These are phyloP conservation scores for Chascanopsetta lugubris DNA, from an alignment of 2,113 vertebrate species.

Conservation along the genomic window DNA sequence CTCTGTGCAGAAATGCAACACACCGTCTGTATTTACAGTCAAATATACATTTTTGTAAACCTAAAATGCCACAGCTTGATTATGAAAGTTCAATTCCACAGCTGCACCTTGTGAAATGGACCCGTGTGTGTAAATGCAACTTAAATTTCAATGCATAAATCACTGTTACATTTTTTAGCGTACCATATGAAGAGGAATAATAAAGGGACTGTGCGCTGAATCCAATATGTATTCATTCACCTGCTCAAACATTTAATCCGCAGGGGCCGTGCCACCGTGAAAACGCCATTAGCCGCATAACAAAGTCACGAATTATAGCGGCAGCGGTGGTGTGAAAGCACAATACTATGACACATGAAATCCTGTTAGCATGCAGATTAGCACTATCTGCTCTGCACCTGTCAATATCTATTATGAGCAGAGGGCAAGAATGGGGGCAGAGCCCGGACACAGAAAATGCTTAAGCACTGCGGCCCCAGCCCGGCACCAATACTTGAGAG, in stretches of 20 bases:
- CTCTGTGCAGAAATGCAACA: no score
- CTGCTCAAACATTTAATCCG: constrained; percentile 26
- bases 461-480: constrained; percentile 45
- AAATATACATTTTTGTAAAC: no score
- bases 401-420: constrained; percentile 57
- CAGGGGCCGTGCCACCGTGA: constrained; percentile 28
- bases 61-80: no score
- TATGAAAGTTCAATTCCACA: no score
- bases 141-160: neutral
- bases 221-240: constrained; percentile 16
- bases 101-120: no score
- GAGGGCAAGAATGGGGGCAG: constrained; percentile 54
- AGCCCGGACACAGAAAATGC: constrained; percentile 44
- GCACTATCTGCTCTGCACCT: constrained; percentile 51
- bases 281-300: constrained; percentile 36
- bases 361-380: constrained; percentile 64
- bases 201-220: neutral
- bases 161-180: neutral
- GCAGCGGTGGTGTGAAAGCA: constrained; percentile 33
- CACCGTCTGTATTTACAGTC: no score
- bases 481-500: constrained; percentile 19
- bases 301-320: constrained; percentile 49
- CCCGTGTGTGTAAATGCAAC: no score
- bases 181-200: neutral
- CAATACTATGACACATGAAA: constrained; percentile 44